Percentiles rank a stretch among this genome's conserved stretches.
These are phyloP conservation scores for Xestia sexstrigata DNA, from an alignment of 2,888 invertebrate species.

Conservation along the genomic window DNA sequence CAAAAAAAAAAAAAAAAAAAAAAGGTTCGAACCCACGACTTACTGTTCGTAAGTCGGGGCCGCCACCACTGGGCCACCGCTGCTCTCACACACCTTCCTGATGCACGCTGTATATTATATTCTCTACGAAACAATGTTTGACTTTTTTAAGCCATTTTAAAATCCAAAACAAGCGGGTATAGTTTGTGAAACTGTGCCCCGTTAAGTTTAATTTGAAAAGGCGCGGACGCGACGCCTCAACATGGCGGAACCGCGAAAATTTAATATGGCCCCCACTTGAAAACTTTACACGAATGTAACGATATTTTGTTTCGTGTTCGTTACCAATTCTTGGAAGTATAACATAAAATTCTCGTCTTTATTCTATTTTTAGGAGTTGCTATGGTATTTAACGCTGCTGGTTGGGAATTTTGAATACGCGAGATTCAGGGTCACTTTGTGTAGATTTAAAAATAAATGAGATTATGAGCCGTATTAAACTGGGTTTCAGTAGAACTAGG, in stretches of 20 bases:
- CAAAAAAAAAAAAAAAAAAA: too few species aligned
- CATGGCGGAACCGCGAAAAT: slow-evolving; percentile 38
- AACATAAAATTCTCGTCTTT: slow-evolving; percentile 29
- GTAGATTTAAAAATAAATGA: slow-evolving; percentile 5
- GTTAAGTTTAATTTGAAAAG: slow-evolving; percentile 68
- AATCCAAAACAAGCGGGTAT: slow-evolving; percentile 26
- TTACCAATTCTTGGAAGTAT: slow-evolving; percentile 43
- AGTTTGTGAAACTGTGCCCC: slow-evolving; percentile 53
- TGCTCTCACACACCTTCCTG: neutral
- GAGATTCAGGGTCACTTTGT: neutral
- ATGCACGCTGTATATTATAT: neutral
- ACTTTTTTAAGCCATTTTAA: slow-evolving; percentile 24
- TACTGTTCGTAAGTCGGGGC: too few species aligned
- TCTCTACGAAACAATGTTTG: neutral
- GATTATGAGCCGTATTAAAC: neutral
- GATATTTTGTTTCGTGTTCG: slow-evolving; percentile 43
- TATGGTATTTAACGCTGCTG: slow-evolving; percentile 3
- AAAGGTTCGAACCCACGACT: too few species aligned
- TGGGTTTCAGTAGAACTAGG: neutral
- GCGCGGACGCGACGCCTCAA: slow-evolving; percentile 30
- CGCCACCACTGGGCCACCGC: too few species aligned
- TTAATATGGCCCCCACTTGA: slow-evolving; percentile 50
- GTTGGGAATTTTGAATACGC: neutral
- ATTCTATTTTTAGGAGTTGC: slow-evolving; percentile 21
- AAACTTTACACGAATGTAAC: slow-evolving; percentile 44